Percentiles rank a stretch among this genome's conserved stretches.
phyloP scores from a whole-genome alignment of 2,888 invertebrate species.

The Leucophenga montana region DNA sequence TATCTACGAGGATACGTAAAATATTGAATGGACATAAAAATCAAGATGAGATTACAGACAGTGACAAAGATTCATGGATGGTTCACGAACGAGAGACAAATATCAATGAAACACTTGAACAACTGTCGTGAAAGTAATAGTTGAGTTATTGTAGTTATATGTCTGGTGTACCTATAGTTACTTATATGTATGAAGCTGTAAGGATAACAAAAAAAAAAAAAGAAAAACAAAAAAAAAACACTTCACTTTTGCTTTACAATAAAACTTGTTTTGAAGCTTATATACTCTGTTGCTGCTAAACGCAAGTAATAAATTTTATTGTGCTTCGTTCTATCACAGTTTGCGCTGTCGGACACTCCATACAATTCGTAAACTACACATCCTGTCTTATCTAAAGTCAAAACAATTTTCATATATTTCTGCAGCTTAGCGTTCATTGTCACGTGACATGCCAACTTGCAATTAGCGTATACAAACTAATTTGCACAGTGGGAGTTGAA shows the following conservation, averaged over 20 bases:
- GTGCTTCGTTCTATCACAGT: constrained; percentile 61
- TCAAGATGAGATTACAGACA: constrained; percentile 16
- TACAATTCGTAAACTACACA: constrained; percentile 33
- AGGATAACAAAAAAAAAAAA: background rate
- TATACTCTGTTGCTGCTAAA: constrained; percentile 32
- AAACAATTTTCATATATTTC: constrained; percentile 70
- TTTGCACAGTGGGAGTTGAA: constrained; percentile 64
- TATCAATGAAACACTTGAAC: constrained; percentile 27
- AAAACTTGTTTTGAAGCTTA: background rate
- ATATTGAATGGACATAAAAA: constrained; percentile 27
- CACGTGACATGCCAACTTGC: constrained; percentile 67
- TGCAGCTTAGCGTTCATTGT: constrained; percentile 58
- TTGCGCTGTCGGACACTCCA: constrained; percentile 26
- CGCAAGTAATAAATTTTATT: constrained; percentile 67
- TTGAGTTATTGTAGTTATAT: no score
- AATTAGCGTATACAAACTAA: constrained; percentile 71
- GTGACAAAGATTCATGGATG: constrained; percentile 5
- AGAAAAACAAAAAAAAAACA: background rate
- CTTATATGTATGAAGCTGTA: no score
- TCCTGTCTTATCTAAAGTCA: constrained; percentile 71
- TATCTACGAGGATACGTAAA: background rate
- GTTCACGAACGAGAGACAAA: background rate
- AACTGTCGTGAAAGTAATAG: constrained; percentile 14
- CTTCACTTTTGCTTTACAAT: background rate
- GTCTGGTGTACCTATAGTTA: no score